Base-by-base conservation (phyloP, 1,140 invertebrate genomes). In the Eueides isabella region DNA sequence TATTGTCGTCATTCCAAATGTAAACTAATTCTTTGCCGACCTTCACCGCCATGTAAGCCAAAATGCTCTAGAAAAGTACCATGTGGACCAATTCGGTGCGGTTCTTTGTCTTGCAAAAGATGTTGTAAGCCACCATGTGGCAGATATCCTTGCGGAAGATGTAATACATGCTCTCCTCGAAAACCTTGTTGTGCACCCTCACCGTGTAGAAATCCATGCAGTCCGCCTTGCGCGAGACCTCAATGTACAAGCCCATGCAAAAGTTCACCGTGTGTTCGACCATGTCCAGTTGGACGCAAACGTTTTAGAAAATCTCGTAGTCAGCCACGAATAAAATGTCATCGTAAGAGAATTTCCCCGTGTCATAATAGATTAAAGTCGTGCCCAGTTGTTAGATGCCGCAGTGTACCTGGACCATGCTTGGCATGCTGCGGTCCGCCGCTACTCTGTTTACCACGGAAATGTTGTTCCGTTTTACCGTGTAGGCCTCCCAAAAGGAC, bases 311-410 rank as follows among this genome's bases (percentile, higher is more conserved):
- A 75, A 65, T 61, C 64, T 28, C 80, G 80, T 66, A 89, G 88
- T 64, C 81, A 84, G 33, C 87, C 87, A 1, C 85, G 84, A 76
- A 88, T 91, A 29, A 86, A 71, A 77, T 30, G 82, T n/a, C 84
- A 86, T 66, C 79, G 68, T 16, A 87, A 84, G 70, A 79, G 76
- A 33, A 81, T 74, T 68, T 92, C 90, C n/a, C 89, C 90, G 5
- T 90, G 90, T 67, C 66, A 61, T 19, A 92, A 92, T 69, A 80
- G 85, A 12, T 66, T 80, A 1, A 85, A 83, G 65, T 61, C 68
- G 0, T 92, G 88, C 41, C 86, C 88, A 6, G 79, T 86, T 7
- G 86, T 87, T 14, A 75, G 82, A 2, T 90, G 89, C 67, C 77
- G 85, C 14, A 91, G 89, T 65, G 64, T 87, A 23, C 84, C 86